Evolutionary conservation across 2,888 invertebrate genomes (phyloP).

Genomic region (Brachypterus glaber): DNA sequence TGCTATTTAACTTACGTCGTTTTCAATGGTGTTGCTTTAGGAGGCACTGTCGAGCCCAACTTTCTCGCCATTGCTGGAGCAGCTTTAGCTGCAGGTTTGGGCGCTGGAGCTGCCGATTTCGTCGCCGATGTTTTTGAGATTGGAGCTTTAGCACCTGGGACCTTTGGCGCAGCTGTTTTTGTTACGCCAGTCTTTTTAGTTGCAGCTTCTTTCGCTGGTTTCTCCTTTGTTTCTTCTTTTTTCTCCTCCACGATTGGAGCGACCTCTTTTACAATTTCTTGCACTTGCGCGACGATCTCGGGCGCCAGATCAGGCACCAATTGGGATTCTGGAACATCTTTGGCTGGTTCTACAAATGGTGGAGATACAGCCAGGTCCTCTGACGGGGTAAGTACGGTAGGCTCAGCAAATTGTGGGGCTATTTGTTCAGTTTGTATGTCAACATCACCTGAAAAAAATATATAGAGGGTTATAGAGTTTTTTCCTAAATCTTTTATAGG

Average conservation of each 20-base stretch:
- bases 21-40: too few species aligned
- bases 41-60: too few species aligned
- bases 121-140: conserved; percentile 17
- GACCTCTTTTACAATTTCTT: too few species aligned
- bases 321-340: conserved; percentile 7
- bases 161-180: conserved; percentile 6
- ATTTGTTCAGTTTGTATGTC: conserved; percentile 31
- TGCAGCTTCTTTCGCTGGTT: conserved; percentile 21
- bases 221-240: conserved; percentile 2
- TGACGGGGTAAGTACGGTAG: conserved; percentile 28
- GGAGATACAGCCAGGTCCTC: conserved; percentile 21
- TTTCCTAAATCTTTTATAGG: too few species aligned
- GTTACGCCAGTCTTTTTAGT: conserved; percentile 19
- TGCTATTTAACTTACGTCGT: too few species aligned
- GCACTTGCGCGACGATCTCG: too few species aligned
- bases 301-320: conserved; percentile 10
- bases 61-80: conserved; percentile 13
- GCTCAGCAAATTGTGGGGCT: conserved; percentile 30
- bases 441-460: too few species aligned
- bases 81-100: conserved; percentile 16
- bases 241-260: too few species aligned
- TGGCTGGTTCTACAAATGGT: not conserved
- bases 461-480: too few species aligned
- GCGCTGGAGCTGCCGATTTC: conserved; percentile 22
- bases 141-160: conserved; percentile 11